Base-by-base conservation (phyloP, 2,113 vertebrate genomes). In the Spizaetus ornatus region DNA sequence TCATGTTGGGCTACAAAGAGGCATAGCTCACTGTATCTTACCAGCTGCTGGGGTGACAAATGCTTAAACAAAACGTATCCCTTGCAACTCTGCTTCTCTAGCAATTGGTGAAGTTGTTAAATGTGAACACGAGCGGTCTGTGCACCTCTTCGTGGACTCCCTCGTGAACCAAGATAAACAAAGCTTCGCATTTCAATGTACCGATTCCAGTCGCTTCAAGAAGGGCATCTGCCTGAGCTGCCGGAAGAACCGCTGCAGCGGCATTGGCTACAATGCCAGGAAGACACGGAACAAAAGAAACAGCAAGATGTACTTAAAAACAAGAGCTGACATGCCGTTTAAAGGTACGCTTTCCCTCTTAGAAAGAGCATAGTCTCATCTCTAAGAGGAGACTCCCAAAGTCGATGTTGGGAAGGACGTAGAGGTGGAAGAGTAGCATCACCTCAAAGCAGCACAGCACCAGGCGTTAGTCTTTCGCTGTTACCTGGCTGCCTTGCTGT, bases 211-310 rank as follows among this genome's bases (percentile, higher is more conserved):
- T 6, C 99, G 99, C 78, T 99, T 99, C 97, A 99, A 99, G 97
- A 99, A 99, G 95, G 99, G 99, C 2, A 99, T 99, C 97, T 99
- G 99, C 90, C 98, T 99, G 95, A 99, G 99, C 97, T 99, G 99
- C 98, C 98, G 99, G 73, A 99, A 99, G 94, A 99, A 99, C 93
- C 99, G 99, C 61, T 99, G 99, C 97, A 99, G 98, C 23, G 98
- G 98, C 96, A 99, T 99, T 2, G 99, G 99, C 82, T 99, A 99
- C 98, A 99, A 99, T 1, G 95, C 98, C 56, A 98, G 98, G 89
- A 99, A 98, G 70, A 99, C 98, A 53, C 97, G 98, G 10, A 99
- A 98, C 86, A 98, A 98, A 79, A 98, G 99, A 59, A 99, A 99
- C 95, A 99, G 94, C 96, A 99, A 99, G 95, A 99, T 99, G 99